Percentiles rank a stretch among this genome's conserved stretches.
phyloP scores from a whole-genome alignment of 2,113 vertebrate genomes.

The Sylvilagus bachmani region DNA sequence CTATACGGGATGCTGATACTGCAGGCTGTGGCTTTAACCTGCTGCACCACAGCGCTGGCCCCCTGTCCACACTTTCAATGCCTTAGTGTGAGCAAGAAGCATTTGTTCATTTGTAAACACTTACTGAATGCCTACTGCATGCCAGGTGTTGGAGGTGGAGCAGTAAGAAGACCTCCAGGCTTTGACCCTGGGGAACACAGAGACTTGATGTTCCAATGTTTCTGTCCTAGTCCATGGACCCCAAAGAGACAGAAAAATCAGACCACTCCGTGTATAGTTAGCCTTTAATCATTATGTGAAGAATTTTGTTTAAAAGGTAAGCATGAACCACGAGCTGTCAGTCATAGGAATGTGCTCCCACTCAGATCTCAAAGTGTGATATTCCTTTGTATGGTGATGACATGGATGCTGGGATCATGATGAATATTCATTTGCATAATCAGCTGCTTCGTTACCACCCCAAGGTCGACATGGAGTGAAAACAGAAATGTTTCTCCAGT shows the following conservation, averaged over 20 bases:
- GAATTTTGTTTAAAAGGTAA: slow-evolving; percentile 58
- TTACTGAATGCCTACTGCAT: not conserved
- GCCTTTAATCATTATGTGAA: not conserved
- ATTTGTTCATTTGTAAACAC: not conserved
- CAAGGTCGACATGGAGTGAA: not conserved
- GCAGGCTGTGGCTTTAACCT: too few relatives aligned
- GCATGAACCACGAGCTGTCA: slow-evolving; percentile 43
- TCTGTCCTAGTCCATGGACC: not conserved
- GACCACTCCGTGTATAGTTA: not conserved
- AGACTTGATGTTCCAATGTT: not conserved
- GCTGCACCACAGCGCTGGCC: too few relatives aligned
- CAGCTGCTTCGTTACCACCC: slow-evolving; percentile 32
- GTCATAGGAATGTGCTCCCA: not conserved
- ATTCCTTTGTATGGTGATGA: not conserved
- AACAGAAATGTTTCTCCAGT: not conserved
- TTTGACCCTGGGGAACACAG: not conserved
- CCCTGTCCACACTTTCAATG: not conserved
- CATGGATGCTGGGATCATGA: slow-evolving; percentile 1
- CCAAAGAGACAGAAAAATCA: not conserved
- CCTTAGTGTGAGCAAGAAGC: not conserved
- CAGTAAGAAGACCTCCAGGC: not conserved
- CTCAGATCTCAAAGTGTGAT: not conserved
- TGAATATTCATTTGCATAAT: not conserved
- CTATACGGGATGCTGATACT: too few relatives aligned
- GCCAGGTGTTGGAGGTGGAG: not conserved